Percentiles rank a stretch among this genome's conserved stretches.
Evolutionary conservation across 2,888 invertebrate genomes (phyloP).

Genomic region (Drosophila mayaguana): DNA sequence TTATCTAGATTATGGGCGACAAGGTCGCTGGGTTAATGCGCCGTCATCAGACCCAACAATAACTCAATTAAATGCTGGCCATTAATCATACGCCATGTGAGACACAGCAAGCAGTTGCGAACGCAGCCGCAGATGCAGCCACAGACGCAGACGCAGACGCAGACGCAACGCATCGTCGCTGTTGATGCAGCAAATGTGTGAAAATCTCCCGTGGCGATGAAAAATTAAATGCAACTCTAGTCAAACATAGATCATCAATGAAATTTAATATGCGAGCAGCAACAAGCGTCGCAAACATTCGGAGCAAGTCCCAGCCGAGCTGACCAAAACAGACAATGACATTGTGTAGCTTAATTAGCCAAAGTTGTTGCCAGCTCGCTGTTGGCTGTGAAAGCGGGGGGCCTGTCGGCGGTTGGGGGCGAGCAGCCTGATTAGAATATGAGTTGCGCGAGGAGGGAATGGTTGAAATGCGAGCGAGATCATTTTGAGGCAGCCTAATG

Average conservation of each 20-base stretch:
- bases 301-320: slow-evolving; percentile 41
- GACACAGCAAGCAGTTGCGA: slow-evolving; percentile 9
- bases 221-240: slow-evolving; percentile 81
- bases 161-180: slow-evolving; percentile 8
- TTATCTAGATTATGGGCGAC: slow-evolving; percentile 54
- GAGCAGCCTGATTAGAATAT: slow-evolving; percentile 70
- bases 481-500: slow-evolving; percentile 66
- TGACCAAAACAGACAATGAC: slow-evolving; percentile 60
- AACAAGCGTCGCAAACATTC: slow-evolving; percentile 38
- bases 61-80: slow-evolving; percentile 77
- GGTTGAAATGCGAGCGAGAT: slow-evolving; percentile 28
- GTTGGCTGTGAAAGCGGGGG: slow-evolving; percentile 23
- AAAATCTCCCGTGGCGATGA: slow-evolving; percentile 82
- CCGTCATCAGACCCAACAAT: slow-evolving; percentile 61
- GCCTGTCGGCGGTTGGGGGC: neutral
- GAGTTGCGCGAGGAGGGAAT: slow-evolving; percentile 9
- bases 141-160: neutral
- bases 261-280: slow-evolving; percentile 79
- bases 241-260: slow-evolving; percentile 82
- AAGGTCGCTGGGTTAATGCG: slow-evolving; percentile 77
- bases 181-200: slow-evolving; percentile 73
- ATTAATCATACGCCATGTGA: slow-evolving; percentile 79
- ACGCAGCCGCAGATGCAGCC: neutral
- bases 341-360: slow-evolving; percentile 81
- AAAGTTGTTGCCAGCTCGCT: slow-evolving; percentile 63